These are phyloP conservation scores for Vanessa cardui DNA, from an alignment of 2,888 invertebrate genomes.

Conservation along the genomic window DNA sequence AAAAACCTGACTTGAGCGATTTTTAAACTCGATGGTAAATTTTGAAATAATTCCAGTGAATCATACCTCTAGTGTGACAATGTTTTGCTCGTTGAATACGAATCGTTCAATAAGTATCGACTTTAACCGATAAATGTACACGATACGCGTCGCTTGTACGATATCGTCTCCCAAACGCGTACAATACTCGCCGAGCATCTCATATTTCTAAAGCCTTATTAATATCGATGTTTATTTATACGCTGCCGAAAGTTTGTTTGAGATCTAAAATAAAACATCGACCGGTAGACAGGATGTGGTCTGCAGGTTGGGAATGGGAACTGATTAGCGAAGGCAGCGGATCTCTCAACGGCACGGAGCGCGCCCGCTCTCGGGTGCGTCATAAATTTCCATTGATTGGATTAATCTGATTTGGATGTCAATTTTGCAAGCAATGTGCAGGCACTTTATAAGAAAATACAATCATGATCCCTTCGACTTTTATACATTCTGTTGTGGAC, in stretches of 20 bases:
- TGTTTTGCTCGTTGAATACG: slow-evolving; percentile 29
- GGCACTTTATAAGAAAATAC: slow-evolving; percentile 75
- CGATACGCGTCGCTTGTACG: not conserved
- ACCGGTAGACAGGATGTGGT: slow-evolving; percentile 52
- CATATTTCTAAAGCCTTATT: slow-evolving; percentile 3
- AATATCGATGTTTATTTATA: slow-evolving; percentile 14
- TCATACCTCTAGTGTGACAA: slow-evolving; percentile 35
- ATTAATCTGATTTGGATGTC: slow-evolving; percentile 83
- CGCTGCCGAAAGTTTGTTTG: slow-evolving; percentile 17
- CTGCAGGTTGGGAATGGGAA: slow-evolving; percentile 59
- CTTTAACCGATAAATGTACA: not conserved
- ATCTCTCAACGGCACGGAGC: slow-evolving; percentile 70
- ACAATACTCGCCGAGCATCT: not conserved
- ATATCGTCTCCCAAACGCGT: not conserved
- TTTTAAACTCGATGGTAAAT: slow-evolving; percentile 79
- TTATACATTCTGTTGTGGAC: slow-evolving; percentile 64
- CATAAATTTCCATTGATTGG: slow-evolving; percentile 83
- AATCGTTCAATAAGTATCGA: slow-evolving; percentile 17
- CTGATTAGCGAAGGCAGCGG: slow-evolving; percentile 72
- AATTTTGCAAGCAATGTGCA: slow-evolving; percentile 77
- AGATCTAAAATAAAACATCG: slow-evolving; percentile 49
- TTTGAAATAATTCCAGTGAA: slow-evolving; percentile 64
- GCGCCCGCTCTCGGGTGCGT: slow-evolving; percentile 75
- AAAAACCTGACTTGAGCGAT: slow-evolving; percentile 77
- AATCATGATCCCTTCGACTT: slow-evolving; percentile 62